Evolutionary conservation across 2,797 vertebrate species (phyloP).

Genomic region (Neosalanx taihuensis): DNA sequence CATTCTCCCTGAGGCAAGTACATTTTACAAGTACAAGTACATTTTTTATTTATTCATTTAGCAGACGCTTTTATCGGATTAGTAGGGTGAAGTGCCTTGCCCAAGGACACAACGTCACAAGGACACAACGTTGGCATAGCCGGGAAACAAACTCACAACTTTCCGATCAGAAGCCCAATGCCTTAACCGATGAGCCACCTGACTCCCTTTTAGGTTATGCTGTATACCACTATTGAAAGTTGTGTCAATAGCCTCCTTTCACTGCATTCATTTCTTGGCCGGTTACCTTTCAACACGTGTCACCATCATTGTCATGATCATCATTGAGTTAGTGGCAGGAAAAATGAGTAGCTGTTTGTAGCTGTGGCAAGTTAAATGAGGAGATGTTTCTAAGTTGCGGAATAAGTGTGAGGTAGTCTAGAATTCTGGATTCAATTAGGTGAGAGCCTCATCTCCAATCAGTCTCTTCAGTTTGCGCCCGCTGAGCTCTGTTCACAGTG

Average conservation of each 20-base stretch:
- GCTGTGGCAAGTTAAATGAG: background rate
- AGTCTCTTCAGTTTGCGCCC: conserved; percentile 36
- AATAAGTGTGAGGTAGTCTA: background rate
- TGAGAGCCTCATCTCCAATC: conserved; percentile 2
- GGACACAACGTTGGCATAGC: no score
- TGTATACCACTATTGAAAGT: background rate
- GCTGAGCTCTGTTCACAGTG: conserved; percentile 34
- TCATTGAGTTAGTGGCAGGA: background rate
- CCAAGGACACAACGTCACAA: no score
- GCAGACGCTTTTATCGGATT: no score
- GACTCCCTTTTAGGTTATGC: no score
- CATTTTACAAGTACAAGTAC: no score
- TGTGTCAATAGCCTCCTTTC: conserved; percentile 6
- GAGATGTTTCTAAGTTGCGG: background rate
- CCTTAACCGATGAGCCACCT: no score
- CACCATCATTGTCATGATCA: background rate
- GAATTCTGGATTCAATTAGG: conserved; percentile 1
- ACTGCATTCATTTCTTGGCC: background rate
- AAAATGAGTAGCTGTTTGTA: background rate
- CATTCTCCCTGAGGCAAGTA: no score
- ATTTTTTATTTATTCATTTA: no score
- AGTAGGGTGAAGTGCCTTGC: no score
- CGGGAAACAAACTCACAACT: no score
- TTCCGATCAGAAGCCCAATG: no score
- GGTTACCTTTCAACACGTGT: conserved; percentile 1